Evolutionary conservation across 1,140 invertebrate species (phyloP), one percentile per base, ranked within the genome.

Genomic region (Ceratoteleas bidentatus): DNA sequence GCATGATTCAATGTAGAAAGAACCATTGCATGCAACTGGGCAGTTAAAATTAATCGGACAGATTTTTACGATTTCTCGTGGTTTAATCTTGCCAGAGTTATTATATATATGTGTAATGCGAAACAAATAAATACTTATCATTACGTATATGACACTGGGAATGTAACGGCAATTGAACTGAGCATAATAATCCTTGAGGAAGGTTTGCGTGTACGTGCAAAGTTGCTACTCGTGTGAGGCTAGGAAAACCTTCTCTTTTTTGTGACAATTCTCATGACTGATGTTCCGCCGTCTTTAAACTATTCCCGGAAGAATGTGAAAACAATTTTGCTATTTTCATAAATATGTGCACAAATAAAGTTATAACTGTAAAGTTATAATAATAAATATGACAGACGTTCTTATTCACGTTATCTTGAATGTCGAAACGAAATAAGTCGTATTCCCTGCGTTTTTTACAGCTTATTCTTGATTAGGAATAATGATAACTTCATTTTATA

Each of bases 191-290:
- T 84, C 85, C 87, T 84, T 82, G 84, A 66, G 78, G 80, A 76
- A 62, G 76, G 77, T 84, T 88, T 80, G 88, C 87, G 87, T 89
- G 88, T 85, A 75, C 85, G 76, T 85, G 76, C 80, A 56, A 80
- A 74, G 75, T 34, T 74, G 84, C 84, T 86, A 84, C 79, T 81
- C 83, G 82, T 84, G 88, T 88, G 88, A 88, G 89, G 88, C 84
- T 86, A 88, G 72, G 80, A 81, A 89, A 87, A 87, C 86, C 86
- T 89, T 85, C 85, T 84, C 87, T 87, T 80, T 83, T 83, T 83
- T 83, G 75, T 74, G 60, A 83, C 75, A 83, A 72, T 79, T 83
- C 81, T 79, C 81, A 83, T 79, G 81, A 76, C 65, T 83, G 72
- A 83, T 83, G 62, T 73, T 76, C 65, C 43, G 45, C 73, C 54